Base-by-base conservation (phyloP, 2,888 invertebrate genomes). In the Pristionchus japonicus region DNA sequence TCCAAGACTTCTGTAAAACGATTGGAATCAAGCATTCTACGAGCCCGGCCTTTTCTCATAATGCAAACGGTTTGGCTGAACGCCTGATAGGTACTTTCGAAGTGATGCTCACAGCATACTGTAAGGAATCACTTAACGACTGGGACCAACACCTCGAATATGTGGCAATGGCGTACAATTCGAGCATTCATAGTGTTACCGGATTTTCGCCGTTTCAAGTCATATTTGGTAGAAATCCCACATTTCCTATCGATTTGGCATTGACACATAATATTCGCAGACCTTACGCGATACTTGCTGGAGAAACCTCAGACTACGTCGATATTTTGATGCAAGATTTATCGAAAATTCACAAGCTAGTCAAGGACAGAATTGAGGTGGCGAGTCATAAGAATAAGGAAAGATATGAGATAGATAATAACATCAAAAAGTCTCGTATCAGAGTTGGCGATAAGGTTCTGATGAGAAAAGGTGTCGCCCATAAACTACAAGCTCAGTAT, bases 21-120 rank as follows among this genome's bases (percentile, higher is more conserved):
- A 70, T 92, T 3, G 43, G 89, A 0, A 90, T 91, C 6, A 86
- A 88, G 1, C 90, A 90, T 15, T 49, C 77, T 15, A 88, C 77
- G n/a, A 90, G 89, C 4, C 89, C 90, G 0, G 89, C 91, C 1
- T 92, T 91, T 82, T 87, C 88, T 67, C 88, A 88, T 11, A 88
- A 88, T 40, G 89, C 91, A 0, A 92, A 94, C 89, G 94, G 92
- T 1, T 40, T 88, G n/a, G 90, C 90, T 1, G 93, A 94, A 86
- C 34, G 93, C 20, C 47, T 88, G 0, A 90, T 90, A 31, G 13
- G 88, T 17, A 90, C 89, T 9, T 89, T 91, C 37, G 84, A 91
- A 43, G 43, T 74, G 17, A 88, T 90, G 27, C 47, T 90, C 0
- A 74, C 82, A 0, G 89, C 89, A n/a, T 89, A 89, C 80, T 83